Percentiles rank a stretch among this genome's conserved stretches.
These are phyloP conservation scores for Myotis planiceps DNA, from an alignment of 2,797 vertebrate genomes.

Conservation along the genomic window DNA sequence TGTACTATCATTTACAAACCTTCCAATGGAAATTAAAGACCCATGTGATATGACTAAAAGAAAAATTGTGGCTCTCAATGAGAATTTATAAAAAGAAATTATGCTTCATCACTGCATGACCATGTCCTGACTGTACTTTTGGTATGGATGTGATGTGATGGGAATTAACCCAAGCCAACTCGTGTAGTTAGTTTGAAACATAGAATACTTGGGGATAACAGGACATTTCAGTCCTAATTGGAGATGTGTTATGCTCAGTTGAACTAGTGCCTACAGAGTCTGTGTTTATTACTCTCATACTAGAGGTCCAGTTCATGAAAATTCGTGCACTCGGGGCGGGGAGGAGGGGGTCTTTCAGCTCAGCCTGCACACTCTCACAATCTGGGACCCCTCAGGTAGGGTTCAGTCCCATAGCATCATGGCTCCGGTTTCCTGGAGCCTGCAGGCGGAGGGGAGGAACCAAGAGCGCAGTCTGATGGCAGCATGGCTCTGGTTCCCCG, in stretches of 20 bases:
- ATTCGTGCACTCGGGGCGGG: no score
- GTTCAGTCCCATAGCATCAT: no score
- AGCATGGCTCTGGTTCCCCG: no score
- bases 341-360: no score
- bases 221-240: neutral
- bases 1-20: neutral
- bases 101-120: no score
- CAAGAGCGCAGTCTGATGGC: no score
- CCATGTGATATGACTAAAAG: neutral
- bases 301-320: no score
- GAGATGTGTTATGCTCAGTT: neutral
- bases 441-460: no score
- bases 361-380: no score
- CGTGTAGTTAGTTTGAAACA: neutral
- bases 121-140: neutral
- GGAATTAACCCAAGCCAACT: neutral
- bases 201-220: neutral
- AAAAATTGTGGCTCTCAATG: neutral
- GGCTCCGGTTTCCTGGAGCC: no score
- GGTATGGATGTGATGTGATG: rapidly evolving
- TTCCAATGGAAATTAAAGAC: neutral
- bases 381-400: no score
- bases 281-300: neutral
- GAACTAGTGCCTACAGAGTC: neutral
- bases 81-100: neutral